Conservation (phyloP, 2,113 vertebrate genomes). For the Ictalurus furcatus region DNA sequence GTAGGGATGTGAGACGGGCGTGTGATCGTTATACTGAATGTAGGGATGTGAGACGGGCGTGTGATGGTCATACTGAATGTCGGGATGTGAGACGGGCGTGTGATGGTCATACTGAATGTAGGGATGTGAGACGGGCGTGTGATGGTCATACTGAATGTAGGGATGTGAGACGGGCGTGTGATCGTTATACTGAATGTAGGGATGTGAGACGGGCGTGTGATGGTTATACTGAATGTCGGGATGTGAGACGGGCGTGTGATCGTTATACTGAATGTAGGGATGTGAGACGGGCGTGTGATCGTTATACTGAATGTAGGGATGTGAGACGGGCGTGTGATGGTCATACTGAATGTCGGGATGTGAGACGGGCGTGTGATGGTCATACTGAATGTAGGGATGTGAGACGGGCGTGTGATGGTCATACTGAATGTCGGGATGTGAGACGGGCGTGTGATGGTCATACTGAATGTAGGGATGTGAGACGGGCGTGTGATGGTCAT, state of each 20-base stretch:
- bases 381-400: too few species aligned
- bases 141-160: too few species aligned
- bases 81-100: background rate
- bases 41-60: background rate
- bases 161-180: too few species aligned
- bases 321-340: background rate
- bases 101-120: background rate
- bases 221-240: too few species aligned
- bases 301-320: background rate
- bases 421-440: background rate
- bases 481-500: background rate
- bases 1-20: too few species aligned
- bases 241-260: too few species aligned
- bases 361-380: background rate
- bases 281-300: background rate
- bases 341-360: background rate
- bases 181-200: too few species aligned
- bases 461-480: background rate
- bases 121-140: background rate
- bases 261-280: too few species aligned
- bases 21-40: too few species aligned
- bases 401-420: too few species aligned
- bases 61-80: background rate
- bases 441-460: too few species aligned
- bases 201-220: too few species aligned